Evolutionary conservation across 2,888 invertebrate genomes (phyloP).

Genomic region (Eupithecia subfuscata): DNA sequence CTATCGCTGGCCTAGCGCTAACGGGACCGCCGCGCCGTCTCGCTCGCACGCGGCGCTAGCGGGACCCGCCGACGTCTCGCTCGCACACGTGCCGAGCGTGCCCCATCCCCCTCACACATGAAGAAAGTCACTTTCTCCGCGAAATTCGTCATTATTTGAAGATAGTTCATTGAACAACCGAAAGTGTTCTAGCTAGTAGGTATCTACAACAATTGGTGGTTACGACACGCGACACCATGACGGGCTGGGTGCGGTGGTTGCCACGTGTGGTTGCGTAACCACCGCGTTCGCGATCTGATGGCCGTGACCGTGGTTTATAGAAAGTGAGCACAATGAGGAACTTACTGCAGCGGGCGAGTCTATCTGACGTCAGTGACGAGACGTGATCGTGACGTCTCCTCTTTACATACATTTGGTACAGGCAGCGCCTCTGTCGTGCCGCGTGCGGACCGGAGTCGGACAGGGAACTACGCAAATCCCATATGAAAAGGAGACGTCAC

Average conservation of each 20-base stretch:
- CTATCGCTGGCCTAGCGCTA: conserved; percentile 6
- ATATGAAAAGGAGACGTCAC: too few relatives aligned
- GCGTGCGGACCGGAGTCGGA: too few relatives aligned
- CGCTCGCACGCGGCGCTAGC: conserved; percentile 14
- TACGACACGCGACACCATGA: too few relatives aligned
- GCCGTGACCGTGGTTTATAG: neutral
- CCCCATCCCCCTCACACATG: conserved; percentile 28
- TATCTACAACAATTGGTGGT: neutral
- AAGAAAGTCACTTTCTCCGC: conserved; percentile 42
- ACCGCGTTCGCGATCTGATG: neutral
- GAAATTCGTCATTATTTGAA: conserved; percentile 2
- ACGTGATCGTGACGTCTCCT: too few relatives aligned
- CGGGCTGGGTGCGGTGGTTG: too few relatives aligned
- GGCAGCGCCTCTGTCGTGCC: too few relatives aligned
- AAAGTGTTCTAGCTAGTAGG: neutral
- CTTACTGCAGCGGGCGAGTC: too few relatives aligned
- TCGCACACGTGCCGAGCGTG: conserved; percentile 23
- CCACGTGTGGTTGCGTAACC: neutral
- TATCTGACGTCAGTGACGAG: too few relatives aligned
- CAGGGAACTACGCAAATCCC: too few relatives aligned
- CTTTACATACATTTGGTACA: too few relatives aligned
- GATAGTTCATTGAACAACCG: conserved; percentile 1
- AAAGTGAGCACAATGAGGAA: neutral
- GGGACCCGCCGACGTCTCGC: conserved; percentile 15
- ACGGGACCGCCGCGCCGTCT: conserved; percentile 13